A percentile compares a stretch with the other conserved stretches of the same genome.
These are phyloP conservation scores for Phasianus colchicus DNA, from an alignment of 2,113 vertebrate species.

Conservation along the genomic window DNA sequence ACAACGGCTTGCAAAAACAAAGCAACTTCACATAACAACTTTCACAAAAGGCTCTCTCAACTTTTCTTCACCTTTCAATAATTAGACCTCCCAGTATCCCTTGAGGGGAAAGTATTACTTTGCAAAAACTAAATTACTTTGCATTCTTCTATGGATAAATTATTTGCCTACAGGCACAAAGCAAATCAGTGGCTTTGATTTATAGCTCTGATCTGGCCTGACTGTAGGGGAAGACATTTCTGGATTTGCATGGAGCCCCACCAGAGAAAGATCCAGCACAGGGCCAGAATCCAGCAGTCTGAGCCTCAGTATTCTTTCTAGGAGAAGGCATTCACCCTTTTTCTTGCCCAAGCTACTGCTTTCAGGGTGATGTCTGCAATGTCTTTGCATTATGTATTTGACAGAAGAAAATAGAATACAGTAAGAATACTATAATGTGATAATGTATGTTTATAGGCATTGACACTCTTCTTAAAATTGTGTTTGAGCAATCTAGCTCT, in stretches of 20 bases:
- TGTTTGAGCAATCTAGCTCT: constrained; percentile 63
- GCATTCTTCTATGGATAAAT: constrained; percentile 37
- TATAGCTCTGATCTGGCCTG: constrained; percentile 18
- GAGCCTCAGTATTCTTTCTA: neutral
- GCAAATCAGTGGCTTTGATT: constrained; percentile 55
- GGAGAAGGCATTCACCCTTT: neutral
- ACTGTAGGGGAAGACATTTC: neutral
- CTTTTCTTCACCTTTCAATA: neutral
- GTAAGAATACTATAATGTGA: constrained; percentile 17
- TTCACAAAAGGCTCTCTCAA: neutral
- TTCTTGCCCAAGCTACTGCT: neutral
- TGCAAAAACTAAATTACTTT: constrained; percentile 40
- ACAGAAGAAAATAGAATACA: constrained; percentile 17
- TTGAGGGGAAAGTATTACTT: neutral
- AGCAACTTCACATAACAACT: neutral
- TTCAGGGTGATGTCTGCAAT: neutral
- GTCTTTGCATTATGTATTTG: neutral
- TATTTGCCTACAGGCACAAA: constrained; percentile 54
- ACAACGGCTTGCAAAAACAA: neutral
- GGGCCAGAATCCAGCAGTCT: neutral
- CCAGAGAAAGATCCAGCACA: fast-evolving
- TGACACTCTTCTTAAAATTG: constrained; percentile 50
- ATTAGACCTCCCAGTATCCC: neutral
- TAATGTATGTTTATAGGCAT: constrained; percentile 49
- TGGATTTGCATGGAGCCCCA: neutral